Conservation (phyloP, 2,888 invertebrate genomes). For the Callimorpha dominula region DNA sequence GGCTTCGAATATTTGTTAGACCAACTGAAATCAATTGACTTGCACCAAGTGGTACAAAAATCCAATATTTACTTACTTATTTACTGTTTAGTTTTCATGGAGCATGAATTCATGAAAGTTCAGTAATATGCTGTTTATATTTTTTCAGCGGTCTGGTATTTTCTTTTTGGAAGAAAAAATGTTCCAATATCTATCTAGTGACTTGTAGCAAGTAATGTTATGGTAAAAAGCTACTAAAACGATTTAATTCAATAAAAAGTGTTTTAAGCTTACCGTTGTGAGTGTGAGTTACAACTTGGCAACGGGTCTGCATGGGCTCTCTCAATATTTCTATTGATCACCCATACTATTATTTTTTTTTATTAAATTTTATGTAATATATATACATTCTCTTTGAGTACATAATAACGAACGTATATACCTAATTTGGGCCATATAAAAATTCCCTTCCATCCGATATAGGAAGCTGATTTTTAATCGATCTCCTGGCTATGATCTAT, state of each 20-base stretch:
- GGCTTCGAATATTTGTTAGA: too few species aligned
- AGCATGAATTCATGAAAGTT: background rate
- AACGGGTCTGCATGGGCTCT: background rate
- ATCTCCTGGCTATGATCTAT: too few species aligned
- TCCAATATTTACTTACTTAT: background rate
- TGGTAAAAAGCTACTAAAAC: background rate
- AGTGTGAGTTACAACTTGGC: background rate
- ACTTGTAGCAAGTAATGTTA: background rate
- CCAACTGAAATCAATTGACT: background rate
- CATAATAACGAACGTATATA: background rate
- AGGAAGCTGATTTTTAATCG: too few species aligned
- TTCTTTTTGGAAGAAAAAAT: background rate
- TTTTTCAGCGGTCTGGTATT: background rate
- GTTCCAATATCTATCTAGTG: background rate
- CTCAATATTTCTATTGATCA: background rate
- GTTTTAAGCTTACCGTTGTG: background rate
- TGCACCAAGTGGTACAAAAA: background rate
- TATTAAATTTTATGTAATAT: background rate
- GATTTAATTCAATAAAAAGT: background rate
- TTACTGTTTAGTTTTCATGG: background rate
- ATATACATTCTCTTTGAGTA: background rate
- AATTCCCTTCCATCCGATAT: too few species aligned
- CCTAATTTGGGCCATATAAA: background rate
- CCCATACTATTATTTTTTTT: background rate
- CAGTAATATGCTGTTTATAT: background rate